Evolutionary conservation across 2,797 vertebrate genomes (phyloP), one percentile per base, ranked within the genome.

Genomic region (Smutsia gigantea): DNA sequence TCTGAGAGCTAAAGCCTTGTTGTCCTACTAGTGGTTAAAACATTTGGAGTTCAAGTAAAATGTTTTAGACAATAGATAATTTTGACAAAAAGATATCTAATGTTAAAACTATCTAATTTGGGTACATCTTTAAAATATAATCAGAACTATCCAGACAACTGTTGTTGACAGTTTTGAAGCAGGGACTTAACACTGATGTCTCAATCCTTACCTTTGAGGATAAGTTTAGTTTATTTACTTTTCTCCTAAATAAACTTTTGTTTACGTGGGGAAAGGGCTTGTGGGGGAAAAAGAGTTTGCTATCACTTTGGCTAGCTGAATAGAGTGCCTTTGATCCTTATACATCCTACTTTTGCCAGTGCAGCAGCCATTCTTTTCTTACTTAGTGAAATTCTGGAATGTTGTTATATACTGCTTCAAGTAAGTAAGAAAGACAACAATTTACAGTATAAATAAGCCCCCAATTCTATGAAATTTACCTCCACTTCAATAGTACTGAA

Each of bases 271-370:
- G 97, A 89, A 97, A 95, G 89, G 66, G 63, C 25, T 93, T 87
- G 92, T 75, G 72, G 89, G 97, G 93, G 91, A 92, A 53, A 78
- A 85, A 94, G 87, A 77, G 31, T 91, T 94, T 94, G 97, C 96
- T 98, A 49, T 94, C 25, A 49, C 96, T 97, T 93, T 97, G 96
- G 97, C 87, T 97, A 94, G 97, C 93, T 94, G 88, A 97, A 97
- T 94, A 91, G 98, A 98, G 96, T 98, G 96, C 97, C 98, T 98
- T 98, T 97, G 97, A 97, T 92, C 79, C 77, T 97, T 96, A 97
- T 75, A 97, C 94, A 96, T 90, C 78, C 87, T 96, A 57, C 82
- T 96, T 94, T 27, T 82, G 97, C 97, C 92, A 90, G 93, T 92
- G 87, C 92, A 93, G 77, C 95, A 93, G 74, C 49, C 93, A 96